Percentiles rank a stretch among this genome's conserved stretches.
These are phyloP conservation scores for Eulemur coronatus DNA, from an alignment of 2,797 vertebrate genomes.

Conservation along the genomic window DNA sequence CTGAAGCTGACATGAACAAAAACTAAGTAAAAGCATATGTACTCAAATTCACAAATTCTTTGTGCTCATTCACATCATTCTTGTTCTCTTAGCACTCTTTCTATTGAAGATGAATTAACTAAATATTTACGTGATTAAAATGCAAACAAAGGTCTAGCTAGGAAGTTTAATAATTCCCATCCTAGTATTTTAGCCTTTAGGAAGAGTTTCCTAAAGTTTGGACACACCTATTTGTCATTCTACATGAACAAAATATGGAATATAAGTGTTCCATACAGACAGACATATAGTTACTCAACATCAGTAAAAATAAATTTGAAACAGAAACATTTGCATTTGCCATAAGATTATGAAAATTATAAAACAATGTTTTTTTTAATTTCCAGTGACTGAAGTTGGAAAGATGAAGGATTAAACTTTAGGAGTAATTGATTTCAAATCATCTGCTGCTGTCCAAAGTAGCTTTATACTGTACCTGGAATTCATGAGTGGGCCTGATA, in stretches of 20 bases:
- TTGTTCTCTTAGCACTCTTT: neutral
- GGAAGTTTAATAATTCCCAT: neutral
- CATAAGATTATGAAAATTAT: neutral
- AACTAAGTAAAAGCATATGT: neutral
- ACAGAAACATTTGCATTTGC: neutral
- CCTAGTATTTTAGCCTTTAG: neutral
- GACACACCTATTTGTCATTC: neutral
- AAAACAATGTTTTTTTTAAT: neutral
- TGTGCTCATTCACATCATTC: neutral
- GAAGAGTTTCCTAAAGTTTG: neutral
- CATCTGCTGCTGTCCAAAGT: neutral
- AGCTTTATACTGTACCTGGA: neutral
- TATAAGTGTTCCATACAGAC: neutral
- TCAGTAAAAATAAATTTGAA: neutral
- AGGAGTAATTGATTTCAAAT: neutral
- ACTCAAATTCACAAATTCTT: neutral
- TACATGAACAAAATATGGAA: neutral
- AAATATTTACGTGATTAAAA: slow-evolving; percentile 29
- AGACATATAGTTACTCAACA: neutral
- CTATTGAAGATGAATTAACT: neutral
- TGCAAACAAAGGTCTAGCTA: neutral
- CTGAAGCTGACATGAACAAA: neutral
- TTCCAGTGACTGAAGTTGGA: neutral
- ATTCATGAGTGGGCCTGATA: neutral
- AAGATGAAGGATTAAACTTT: neutral